Percentiles rank a stretch among this genome's conserved stretches.
These are phyloP conservation scores for Globodera rostochiensis DNA, from an alignment of 1,140 invertebrate genomes.

Conservation along the genomic window DNA sequence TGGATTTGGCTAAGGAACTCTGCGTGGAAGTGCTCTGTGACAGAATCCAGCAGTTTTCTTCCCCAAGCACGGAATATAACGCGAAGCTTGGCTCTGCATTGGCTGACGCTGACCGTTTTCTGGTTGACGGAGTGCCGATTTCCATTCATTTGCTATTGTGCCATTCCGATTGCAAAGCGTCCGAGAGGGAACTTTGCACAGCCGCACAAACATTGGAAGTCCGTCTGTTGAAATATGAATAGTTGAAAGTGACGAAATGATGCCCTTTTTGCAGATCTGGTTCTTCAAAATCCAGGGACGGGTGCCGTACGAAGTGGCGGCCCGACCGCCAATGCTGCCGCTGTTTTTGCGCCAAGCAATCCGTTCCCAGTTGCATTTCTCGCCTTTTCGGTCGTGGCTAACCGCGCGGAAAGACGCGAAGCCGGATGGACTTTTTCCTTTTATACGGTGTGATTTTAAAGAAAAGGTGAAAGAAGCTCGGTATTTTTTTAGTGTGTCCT, in stretches of 20 bases:
- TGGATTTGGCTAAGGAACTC: slow-evolving; percentile 20
- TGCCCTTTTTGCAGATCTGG: slow-evolving; percentile 5
- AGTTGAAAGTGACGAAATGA: slow-evolving; percentile 7
- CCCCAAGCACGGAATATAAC: neutral
- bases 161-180: slow-evolving; percentile 29
- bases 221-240: slow-evolving; percentile 3
- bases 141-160: slow-evolving; percentile 30
- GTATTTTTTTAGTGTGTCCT: slow-evolving; percentile 8
- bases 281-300: neutral
- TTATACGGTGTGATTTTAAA: slow-evolving; percentile 11
- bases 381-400: slow-evolving; percentile 37
- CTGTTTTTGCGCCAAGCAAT: slow-evolving; percentile 34
- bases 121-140: slow-evolving; percentile 13
- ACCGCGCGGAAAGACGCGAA: slow-evolving; percentile 7
- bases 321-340: slow-evolving; percentile 31
- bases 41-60: slow-evolving; percentile 3
- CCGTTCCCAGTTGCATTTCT: slow-evolving; percentile 44
- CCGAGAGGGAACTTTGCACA: slow-evolving; percentile 2
- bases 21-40: neutral
- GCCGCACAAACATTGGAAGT: slow-evolving; percentile 24
- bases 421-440: slow-evolving; percentile 11
- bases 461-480: neutral
- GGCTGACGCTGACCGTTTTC: slow-evolving; percentile 21
- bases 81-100: slow-evolving; percentile 1
- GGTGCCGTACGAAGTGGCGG: neutral